These are phyloP conservation scores for Corythornis cristatus DNA, from an alignment of 2,113 vertebrate genomes.

Conservation along the genomic window DNA sequence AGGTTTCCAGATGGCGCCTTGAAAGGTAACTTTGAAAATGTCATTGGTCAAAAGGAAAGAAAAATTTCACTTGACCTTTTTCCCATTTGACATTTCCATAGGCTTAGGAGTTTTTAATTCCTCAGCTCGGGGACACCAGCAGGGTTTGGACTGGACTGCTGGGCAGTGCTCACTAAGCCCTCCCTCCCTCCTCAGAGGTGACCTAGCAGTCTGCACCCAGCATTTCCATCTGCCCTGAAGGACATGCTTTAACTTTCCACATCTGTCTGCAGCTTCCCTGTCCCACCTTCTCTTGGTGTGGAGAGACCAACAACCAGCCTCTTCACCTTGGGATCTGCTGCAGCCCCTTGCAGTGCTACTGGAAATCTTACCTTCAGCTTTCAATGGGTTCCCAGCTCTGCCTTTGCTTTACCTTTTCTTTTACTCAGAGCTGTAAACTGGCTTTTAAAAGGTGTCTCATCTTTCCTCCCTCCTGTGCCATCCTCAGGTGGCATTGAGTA, in stretches of 20 bases:
- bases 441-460: neutral
- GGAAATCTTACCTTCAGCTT: neutral
- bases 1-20: neutral
- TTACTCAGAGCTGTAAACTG: neutral
- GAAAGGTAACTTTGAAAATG: conserved; percentile 62
- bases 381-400: neutral
- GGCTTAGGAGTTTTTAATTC: conserved; percentile 21
- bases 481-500: neutral
- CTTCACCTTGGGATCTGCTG: neutral
- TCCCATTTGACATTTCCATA: conserved; percentile 45
- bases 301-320: neutral
- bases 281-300: neutral
- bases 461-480: neutral
- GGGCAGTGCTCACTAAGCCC: neutral
- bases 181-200: neutral
- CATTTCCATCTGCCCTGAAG: neutral
- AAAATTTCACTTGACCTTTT: conserved; percentile 47
- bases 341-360: neutral
- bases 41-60: conserved; percentile 36
- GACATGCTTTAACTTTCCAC: neutral
- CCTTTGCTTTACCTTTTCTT: neutral
- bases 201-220: neutral
- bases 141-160: neutral
- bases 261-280: neutral
- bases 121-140: neutral